A percentile compares a stretch with the other conserved stretches of the same genome.
These are phyloP conservation scores for Microcebus lehilahytsara DNA, from an alignment of 2,113 vertebrate genomes.

Conservation along the genomic window DNA sequence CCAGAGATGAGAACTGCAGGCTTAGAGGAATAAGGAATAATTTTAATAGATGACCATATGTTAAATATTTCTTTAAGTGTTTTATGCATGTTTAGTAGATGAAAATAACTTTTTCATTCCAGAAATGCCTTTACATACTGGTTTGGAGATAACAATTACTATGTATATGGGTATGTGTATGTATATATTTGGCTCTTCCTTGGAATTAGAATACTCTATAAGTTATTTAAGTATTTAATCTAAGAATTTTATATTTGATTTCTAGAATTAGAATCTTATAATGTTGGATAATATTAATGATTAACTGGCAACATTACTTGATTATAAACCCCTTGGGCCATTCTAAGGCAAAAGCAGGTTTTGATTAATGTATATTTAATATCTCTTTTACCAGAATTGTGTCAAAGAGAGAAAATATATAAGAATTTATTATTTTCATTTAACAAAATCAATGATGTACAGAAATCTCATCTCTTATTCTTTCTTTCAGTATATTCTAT, in stretches of 20 bases:
- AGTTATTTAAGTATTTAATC: neutral
- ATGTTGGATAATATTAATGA: constrained; percentile 19
- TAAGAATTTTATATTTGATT: constrained; percentile 41
- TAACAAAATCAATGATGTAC: constrained; percentile 65
- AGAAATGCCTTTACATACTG: neutral
- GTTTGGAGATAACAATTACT: neutral
- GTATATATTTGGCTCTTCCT: neutral
- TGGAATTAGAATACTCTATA: neutral
- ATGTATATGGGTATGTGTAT: neutral
- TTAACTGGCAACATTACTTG: constrained; percentile 3
- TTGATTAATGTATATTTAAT: constrained; percentile 45
- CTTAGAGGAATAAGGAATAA: neutral
- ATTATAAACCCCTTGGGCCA: neutral
- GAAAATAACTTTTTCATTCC: neutral
- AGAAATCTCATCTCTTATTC: constrained; percentile 47
- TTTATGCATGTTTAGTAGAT: neutral
- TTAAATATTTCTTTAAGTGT: neutral
- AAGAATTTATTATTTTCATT: constrained; percentile 71
- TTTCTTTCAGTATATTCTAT: constrained; percentile 35
- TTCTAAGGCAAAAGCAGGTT: constrained; percentile 33
- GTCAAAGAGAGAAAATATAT: constrained; percentile 46
- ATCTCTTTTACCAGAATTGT: constrained; percentile 43
- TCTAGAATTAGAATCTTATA: neutral
- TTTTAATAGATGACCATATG: neutral
- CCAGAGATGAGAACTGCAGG: neutral